A percentile compares a stretch with the other conserved stretches of the same genome.
Evolutionary conservation across 2,797 vertebrate species (phyloP).

Genomic region (Chromobotia macracanthus): DNA sequence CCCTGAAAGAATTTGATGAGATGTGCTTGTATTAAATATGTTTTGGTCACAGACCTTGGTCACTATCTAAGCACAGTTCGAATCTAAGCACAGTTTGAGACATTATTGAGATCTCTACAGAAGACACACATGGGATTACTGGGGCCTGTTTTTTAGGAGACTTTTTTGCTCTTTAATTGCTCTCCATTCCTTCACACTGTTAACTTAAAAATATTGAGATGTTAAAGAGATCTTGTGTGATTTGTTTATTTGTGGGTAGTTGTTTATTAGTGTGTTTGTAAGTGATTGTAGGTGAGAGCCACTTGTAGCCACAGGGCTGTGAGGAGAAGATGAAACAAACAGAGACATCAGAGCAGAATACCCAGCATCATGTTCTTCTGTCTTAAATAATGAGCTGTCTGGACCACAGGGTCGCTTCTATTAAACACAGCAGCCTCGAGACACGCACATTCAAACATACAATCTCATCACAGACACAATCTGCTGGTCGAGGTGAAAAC

Average conservation of each 20-base stretch:
- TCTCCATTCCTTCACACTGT: too few relatives aligned
- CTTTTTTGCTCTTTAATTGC: too few relatives aligned
- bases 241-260: background rate
- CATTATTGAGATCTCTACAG: too few relatives aligned
- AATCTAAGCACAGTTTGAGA: too few relatives aligned
- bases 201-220: too few relatives aligned
- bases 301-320: background rate
- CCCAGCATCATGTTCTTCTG: constrained; percentile 29
- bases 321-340: constrained; percentile 22
- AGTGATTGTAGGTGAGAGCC: background rate
- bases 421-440: constrained; percentile 46
- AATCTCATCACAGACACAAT: constrained; percentile 41
- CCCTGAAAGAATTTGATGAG: too few relatives aligned
- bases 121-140: too few relatives aligned
- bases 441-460: background rate
- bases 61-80: too few relatives aligned
- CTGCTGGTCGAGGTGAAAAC: constrained; percentile 35
- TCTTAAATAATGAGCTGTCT: constrained; percentile 51
- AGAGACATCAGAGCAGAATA: constrained; percentile 38
- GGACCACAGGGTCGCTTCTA: constrained; percentile 38
- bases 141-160: too few relatives aligned
- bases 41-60: too few relatives aligned
- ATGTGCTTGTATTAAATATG: too few relatives aligned
- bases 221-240: too few relatives aligned
- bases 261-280: background rate